Percentiles rank a stretch among this genome's conserved stretches.
phyloP scores from a whole-genome alignment of 2,797 vertebrate species.

The Chaunax sp. region DNA sequence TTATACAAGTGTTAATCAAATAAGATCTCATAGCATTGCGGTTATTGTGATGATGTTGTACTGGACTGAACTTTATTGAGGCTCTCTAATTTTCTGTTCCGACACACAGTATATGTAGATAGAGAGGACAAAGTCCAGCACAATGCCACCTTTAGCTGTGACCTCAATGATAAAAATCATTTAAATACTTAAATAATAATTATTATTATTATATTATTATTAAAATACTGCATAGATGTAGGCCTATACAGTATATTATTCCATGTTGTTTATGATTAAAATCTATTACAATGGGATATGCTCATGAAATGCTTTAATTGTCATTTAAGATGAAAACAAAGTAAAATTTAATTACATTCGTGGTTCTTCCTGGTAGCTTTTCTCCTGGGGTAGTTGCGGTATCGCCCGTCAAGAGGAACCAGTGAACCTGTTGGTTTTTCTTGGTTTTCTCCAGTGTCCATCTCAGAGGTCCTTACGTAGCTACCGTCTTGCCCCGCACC shows the following conservation, averaged over 20 bases:
- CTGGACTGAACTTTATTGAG: too few species aligned
- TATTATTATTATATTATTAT: too few species aligned
- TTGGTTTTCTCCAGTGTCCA: rapidly evolving
- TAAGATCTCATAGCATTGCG: not conserved
- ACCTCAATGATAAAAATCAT: too few species aligned
- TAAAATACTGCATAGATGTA: too few species aligned
- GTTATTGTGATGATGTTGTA: too few species aligned
- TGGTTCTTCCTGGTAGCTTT: not conserved
- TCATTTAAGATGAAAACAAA: not conserved
- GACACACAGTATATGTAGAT: not conserved
- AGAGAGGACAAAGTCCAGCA: too few species aligned
- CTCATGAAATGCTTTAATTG: not conserved
- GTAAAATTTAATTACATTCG: constrained; percentile 1
- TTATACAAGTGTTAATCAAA: not conserved
- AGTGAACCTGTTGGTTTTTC: not conserved
- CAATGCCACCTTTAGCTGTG: too few species aligned
- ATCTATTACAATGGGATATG: not conserved
- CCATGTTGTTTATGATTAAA: not conserved
- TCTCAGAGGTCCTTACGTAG: not conserved
- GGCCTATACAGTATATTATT: too few species aligned
- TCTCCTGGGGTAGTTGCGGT: rapidly evolving
- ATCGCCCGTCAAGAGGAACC: not conserved
- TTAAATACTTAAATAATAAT: too few species aligned
- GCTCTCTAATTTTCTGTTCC: too few species aligned
- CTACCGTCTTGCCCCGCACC: rapidly evolving